These are phyloP conservation scores for Gadopsis bispinosus DNA, from an alignment of 2,797 vertebrate genomes.

Conservation along the genomic window DNA sequence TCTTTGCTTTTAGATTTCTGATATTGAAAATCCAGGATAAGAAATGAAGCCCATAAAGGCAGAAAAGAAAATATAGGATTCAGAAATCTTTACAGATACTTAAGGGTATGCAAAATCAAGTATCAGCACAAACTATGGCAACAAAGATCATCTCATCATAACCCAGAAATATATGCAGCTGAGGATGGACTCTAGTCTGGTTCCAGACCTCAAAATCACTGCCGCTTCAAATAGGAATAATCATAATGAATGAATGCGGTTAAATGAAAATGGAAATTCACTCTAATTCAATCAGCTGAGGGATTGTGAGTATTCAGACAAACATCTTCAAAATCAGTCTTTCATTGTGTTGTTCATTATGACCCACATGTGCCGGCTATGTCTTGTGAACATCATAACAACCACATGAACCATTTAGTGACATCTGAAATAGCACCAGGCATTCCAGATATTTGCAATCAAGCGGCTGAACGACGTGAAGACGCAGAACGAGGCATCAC, in stretches of 20 bases:
- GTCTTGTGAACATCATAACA: not conserved
- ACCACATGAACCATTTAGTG: not conserved
- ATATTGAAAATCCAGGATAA: not conserved
- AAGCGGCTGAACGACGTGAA: not conserved
- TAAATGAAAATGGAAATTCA: not conserved
- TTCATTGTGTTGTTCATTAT: not conserved
- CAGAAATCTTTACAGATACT: not conserved
- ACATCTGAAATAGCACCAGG: not conserved
- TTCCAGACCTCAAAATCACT: not conserved
- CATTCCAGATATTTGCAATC: not conserved
- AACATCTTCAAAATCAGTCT: constrained; percentile 3
- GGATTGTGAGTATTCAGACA: not conserved
- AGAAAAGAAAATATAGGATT: not conserved
- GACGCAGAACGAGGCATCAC: not conserved
- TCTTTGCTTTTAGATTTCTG: not conserved
- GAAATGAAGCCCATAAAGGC: not conserved
- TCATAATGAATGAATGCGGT: not conserved
- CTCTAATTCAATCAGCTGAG: not conserved
- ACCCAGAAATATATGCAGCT: not conserved
- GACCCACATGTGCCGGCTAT: not conserved
- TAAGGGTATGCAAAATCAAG: not conserved
- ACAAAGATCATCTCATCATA: not conserved
- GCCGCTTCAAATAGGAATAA: not conserved
- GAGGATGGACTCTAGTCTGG: not conserved
- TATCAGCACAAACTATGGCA: not conserved